Percentiles rank a stretch among this genome's conserved stretches.
These are phyloP conservation scores for Butorides virescens DNA, from an alignment of 2,113 vertebrate species.

Conservation along the genomic window DNA sequence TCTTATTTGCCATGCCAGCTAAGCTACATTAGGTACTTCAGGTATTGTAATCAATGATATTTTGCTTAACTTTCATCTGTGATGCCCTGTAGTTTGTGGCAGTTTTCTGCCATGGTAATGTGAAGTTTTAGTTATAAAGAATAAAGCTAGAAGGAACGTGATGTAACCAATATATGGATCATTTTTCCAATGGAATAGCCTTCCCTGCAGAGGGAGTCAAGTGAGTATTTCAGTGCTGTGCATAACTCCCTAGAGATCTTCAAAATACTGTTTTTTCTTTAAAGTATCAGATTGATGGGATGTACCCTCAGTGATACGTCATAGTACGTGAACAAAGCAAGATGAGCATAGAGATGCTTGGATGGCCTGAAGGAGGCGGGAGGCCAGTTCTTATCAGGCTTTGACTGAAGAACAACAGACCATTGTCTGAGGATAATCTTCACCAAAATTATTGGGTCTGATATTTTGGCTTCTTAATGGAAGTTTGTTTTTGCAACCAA, in stretches of 20 bases:
- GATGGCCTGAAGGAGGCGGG: background rate
- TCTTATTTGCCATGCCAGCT: background rate
- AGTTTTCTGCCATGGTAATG: background rate
- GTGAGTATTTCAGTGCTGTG: rapidly evolving
- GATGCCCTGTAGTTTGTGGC: background rate
- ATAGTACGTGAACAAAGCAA: background rate
- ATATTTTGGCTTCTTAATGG: background rate
- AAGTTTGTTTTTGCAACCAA: background rate
- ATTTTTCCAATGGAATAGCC: background rate
- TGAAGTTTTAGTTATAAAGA: background rate
- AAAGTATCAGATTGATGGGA: background rate
- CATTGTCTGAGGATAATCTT: background rate
- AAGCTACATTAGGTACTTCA: background rate
- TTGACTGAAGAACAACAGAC: background rate
- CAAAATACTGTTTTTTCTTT: background rate
- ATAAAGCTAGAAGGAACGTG: background rate
- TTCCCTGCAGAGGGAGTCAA: background rate
- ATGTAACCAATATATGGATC: background rate
- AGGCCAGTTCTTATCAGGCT: background rate
- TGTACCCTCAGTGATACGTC: background rate
- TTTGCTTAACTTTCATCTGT: background rate
- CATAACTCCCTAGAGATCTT: background rate
- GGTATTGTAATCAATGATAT: background rate
- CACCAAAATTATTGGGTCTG: background rate
- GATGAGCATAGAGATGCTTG: background rate